Percentiles rank a stretch among this genome's conserved stretches.
Evolutionary conservation across 1,140 invertebrate genomes (phyloP).

Genomic region (Oppia nitens): DNA sequence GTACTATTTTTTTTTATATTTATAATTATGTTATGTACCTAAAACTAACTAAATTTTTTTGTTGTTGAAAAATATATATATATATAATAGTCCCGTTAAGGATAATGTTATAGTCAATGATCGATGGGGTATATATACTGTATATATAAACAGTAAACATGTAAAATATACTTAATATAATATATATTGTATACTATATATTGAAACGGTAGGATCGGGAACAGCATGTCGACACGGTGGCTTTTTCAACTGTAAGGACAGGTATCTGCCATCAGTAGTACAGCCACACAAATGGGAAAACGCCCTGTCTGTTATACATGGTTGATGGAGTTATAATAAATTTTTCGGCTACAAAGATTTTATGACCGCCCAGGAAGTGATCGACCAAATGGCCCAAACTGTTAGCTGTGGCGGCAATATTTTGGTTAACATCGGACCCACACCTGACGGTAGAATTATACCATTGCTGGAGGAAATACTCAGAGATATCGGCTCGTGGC

Average conservation of each 20-base stretch:
- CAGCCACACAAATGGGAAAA: conserved; percentile 73
- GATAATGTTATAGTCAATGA: conserved; percentile 39
- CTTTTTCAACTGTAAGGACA: conserved; percentile 35
- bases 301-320: conserved; percentile 63
- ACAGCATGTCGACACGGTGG: conserved; percentile 36
- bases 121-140: conserved; percentile 38
- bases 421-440: conserved; percentile 76
- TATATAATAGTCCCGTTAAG: conserved; percentile 36
- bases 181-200: no score
- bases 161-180: no score
- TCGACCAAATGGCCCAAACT: conserved; percentile 45
- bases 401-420: conserved; percentile 46
- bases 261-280: conserved; percentile 32
- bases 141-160: no score
- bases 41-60: conserved; percentile 1
- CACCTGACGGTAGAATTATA: conserved; percentile 64
- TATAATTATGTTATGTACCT: background rate
- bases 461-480: conserved; percentile 81
- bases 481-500: conserved; percentile 46
- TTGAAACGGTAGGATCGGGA: no score
- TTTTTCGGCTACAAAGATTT: conserved; percentile 51
- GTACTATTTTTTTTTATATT: conserved; percentile 33
- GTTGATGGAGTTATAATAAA: conserved; percentile 75
- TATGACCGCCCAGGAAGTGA: conserved; percentile 48
- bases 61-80: background rate